phyloP scores from a whole-genome alignment of 2,888 invertebrate species.

The Hemaris fuciformis region DNA sequence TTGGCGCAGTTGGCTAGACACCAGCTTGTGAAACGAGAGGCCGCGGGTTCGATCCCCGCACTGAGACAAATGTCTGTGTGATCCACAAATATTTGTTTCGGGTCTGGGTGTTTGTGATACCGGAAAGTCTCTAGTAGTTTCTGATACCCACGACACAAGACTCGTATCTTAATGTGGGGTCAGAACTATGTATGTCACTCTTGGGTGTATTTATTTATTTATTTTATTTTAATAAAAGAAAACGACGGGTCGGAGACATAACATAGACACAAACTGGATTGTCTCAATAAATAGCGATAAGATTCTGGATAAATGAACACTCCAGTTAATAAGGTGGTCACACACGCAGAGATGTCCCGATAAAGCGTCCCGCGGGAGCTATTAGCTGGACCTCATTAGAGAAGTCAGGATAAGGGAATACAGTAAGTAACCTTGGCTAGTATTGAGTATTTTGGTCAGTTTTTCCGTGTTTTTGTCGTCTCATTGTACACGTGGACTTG shows the following conservation, averaged over 20 bases:
- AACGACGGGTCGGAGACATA: neutral
- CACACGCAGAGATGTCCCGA: neutral
- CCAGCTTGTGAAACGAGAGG: neutral
- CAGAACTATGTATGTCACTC: too few relatives aligned
- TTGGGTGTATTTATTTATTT: too few relatives aligned
- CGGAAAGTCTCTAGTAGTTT: neutral
- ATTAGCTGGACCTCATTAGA: constrained; percentile 1
- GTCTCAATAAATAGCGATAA: neutral
- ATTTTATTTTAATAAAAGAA: neutral
- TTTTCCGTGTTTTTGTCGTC: too few relatives aligned
- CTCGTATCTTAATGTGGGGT: too few relatives aligned
- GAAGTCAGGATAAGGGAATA: neutral
- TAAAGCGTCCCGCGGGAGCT: neutral
- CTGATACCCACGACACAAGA: neutral
- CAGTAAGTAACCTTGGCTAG: too few relatives aligned
- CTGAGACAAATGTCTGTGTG: neutral
- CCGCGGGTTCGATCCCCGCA: neutral
- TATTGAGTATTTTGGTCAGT: too few relatives aligned
- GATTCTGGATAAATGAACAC: neutral
- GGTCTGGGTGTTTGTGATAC: neutral
- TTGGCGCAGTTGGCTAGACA: neutral
- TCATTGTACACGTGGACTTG: too few relatives aligned
- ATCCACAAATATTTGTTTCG: neutral
- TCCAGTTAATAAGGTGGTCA: constrained; percentile 2
- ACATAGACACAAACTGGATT: neutral